phyloP scores from a whole-genome alignment of 2,113 vertebrate species.

The Polypterus senegalus region DNA sequence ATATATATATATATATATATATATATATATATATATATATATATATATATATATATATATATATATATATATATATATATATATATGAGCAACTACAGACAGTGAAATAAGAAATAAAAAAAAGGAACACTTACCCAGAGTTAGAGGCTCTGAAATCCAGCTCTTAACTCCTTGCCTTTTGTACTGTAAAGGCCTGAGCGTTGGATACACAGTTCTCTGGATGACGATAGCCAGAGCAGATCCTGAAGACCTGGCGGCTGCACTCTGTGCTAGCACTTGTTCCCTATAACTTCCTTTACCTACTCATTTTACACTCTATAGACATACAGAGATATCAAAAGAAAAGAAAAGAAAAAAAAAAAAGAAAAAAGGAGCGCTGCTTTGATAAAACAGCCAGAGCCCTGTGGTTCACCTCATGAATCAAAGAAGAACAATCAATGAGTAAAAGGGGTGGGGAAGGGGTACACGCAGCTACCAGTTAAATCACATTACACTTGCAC shows the following conservation, averaged over 20 bases:
- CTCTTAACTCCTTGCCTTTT: conserved; percentile 14
- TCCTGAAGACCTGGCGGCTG: conserved; percentile 58
- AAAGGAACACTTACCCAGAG: conserved; percentile 61
- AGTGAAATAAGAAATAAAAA: background rate
- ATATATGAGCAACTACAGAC: background rate
- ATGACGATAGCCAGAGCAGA: conserved; percentile 20
- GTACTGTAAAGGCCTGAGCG: background rate
- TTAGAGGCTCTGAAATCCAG: conserved; percentile 78
- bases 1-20: no score
- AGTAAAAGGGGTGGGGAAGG: conserved; percentile 28
- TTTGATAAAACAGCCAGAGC: conserved; percentile 37
- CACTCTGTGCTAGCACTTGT: conserved; percentile 65
- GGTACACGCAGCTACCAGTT: conserved; percentile 21
- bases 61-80: no score
- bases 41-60: no score
- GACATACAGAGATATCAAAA: conserved; percentile 46
- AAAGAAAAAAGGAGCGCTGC: conserved; percentile 47
- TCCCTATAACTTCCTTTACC: conserved; percentile 54
- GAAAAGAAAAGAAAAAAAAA: conserved; percentile 37
- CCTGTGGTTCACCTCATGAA: conserved; percentile 86
- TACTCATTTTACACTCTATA: conserved; percentile 73
- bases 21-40: no score
- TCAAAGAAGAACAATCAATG: conserved; percentile 16
- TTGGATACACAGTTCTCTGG: conserved; percentile 2
- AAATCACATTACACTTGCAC: conserved; percentile 62